Base-by-base conservation (phyloP, 1,140 invertebrate genomes). In the Chionoecetes opilio region DNA sequence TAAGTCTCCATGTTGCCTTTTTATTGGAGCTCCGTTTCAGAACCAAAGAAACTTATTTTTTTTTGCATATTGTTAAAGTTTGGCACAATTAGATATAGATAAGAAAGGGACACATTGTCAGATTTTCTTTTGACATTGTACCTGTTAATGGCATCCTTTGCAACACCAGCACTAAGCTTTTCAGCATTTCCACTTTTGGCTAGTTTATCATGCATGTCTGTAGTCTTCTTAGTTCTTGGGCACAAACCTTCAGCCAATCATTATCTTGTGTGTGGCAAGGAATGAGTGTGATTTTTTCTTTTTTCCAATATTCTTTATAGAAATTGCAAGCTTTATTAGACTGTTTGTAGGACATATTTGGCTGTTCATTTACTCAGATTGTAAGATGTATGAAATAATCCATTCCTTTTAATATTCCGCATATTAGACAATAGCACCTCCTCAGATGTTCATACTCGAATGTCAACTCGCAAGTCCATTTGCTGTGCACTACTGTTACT, bases 31-130 rank as follows among this genome's bases (percentile, higher is more conserved):
- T 82, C 46, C 89, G 63, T 31, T 94, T 29, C 41, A 89, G 87
- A n/a, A 41, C 46, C 35, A 97, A 97, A 96, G 97, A 97, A 96
- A 97, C 96, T 96, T 97, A 96, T 95, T 95, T 82, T 37, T 75
- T 37, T 96, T 96, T 96, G 89, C 53, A 75, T 31, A 75, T 35
- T 38, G 34, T 17, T 75, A 91, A 90, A 29, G 37, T 41, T 84
- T 92, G 38, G 32, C 75, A 92, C 29, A 92, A 82, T n/a, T 34
- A 31, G 82, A 46, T 86, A 21, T 34, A 38, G 82, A 86, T 86
- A 26, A 31, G 82, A 85, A 86, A 86, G 82, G 92, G 85, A 31
- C 38, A 93, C 92, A 92, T 32, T 93, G 82, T 46, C 85, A 86
- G 32, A 53, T 84, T 46, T 31, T 75, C 46, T 11, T 38, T 85